phyloP scores from a whole-genome alignment of 2,113 vertebrate genomes.

The Tyrannus savana region DNA sequence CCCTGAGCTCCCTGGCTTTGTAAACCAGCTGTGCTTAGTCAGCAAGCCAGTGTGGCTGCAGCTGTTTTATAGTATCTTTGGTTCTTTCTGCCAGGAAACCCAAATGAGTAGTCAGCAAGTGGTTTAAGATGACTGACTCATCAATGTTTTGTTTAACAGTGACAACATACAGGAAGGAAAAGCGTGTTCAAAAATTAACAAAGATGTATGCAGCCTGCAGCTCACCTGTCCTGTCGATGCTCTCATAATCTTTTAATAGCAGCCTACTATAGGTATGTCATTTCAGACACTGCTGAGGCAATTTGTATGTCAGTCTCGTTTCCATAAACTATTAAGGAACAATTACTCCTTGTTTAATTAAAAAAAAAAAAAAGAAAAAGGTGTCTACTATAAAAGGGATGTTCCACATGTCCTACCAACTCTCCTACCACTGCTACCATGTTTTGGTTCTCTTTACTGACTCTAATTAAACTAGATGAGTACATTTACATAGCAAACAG shows the following conservation, averaged over 20 bases:
- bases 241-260: not conserved
- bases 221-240: not conserved
- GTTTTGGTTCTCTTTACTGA: not conserved
- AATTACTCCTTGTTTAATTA: not conserved
- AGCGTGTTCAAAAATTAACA: accelerated
- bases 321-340: not conserved
- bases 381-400: not conserved
- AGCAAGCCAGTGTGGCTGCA: not conserved
- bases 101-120: not conserved
- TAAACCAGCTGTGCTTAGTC: not conserved
- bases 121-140: not conserved
- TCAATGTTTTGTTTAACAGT: not conserved
- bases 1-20: not conserved
- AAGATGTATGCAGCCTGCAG: not conserved
- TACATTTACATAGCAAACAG: not conserved
- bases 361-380: accelerated
- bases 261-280: not conserved
- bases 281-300: not conserved
- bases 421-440: not conserved
- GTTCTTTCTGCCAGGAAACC: not conserved
- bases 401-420: not conserved
- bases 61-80: not conserved
- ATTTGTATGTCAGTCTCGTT: not conserved
- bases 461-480: not conserved
- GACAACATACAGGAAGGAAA: not conserved